Evolutionary conservation across 2,797 vertebrate genomes (phyloP), one percentile per base, ranked within the genome.

Genomic region (Fistularia tabacaria): DNA sequence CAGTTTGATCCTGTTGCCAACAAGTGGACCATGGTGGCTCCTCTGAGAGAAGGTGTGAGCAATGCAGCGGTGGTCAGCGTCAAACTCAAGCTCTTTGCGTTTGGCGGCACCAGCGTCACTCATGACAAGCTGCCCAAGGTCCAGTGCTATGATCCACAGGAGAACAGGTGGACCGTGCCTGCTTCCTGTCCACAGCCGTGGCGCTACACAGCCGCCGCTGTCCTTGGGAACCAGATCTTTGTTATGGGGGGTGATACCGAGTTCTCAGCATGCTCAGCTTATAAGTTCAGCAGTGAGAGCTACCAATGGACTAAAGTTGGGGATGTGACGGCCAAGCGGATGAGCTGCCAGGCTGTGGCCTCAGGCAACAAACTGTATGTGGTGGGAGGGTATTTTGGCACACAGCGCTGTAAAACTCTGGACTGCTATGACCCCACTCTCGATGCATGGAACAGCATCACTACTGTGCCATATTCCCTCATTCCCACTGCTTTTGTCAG

Each of bases 231-330:
- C 89, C 97, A 98, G 87, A 98, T 99, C 79, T 99, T 99, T 45
- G 97, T 99, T 68, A 98, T 98, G 96, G 97, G 96, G 0, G 96
- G 96, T 14, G 97, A 99, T 46, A 98, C 96, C 0, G 97, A 99
- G 77, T 99, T 99, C 89, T 99, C 97, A 0, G 97, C 97, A 0
- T 99, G 97, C 85, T 98, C 97, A 0, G 97, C 97, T 14, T 99
- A 99, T 53, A 99, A 98, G 73, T 99, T 99, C 89, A 98, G 95
- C 86, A 95, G 96, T 7, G 97, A 99, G 66, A 97, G 79, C 2
- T 95, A 98, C 85, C 97, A 99, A 83, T 99, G 97, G 97, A 98
- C 96, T 86, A 99, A 99, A 84, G 97, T 98, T 65, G 97, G 97
- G 42, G 97, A 99, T 11, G 97, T 99, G 76, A 98, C 97, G 0